Evolutionary conservation across 2,888 invertebrate species (phyloP).

Genomic region (Aporophyla lueneburgensis): DNA sequence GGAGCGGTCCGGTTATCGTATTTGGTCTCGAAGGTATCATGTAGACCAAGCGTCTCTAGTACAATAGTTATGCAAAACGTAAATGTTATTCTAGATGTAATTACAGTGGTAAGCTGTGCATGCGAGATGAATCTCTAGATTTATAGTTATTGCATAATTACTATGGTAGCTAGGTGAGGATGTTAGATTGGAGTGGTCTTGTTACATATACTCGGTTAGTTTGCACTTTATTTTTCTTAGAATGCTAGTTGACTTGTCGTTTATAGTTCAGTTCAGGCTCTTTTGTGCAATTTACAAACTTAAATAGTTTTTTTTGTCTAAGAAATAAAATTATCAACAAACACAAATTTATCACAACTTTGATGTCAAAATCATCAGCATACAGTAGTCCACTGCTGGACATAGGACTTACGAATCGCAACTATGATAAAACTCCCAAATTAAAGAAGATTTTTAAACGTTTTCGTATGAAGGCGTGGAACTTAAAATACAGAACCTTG

Average conservation of each 20-base stretch:
- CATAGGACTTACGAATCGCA: background rate
- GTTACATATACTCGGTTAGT: background rate
- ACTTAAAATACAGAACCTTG: slow-evolving; percentile 5
- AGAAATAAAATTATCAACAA: background rate
- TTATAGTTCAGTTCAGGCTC: background rate
- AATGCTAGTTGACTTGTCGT: background rate
- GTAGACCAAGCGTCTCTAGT: slow-evolving; percentile 12
- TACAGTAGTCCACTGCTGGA: background rate
- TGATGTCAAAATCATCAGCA: background rate
- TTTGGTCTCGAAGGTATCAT: slow-evolving; percentile 26
- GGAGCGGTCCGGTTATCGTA: background rate
- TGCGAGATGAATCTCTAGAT: slow-evolving; percentile 49
- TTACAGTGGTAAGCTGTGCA: slow-evolving; percentile 24
- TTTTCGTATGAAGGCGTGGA: background rate
- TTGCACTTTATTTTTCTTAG: background rate
- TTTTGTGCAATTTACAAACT: background rate
- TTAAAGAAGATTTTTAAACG: background rate
- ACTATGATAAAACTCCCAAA: background rate
- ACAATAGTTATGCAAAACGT: slow-evolving; percentile 37
- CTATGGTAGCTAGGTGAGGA: slow-evolving; percentile 13
- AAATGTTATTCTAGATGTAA: slow-evolving; percentile 49
- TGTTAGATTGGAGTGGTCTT: slow-evolving; percentile 2
- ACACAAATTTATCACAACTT: background rate
- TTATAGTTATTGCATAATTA: slow-evolving; percentile 51
- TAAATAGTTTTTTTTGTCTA: background rate